Evolutionary conservation across 2,113 vertebrate genomes (phyloP), one percentile per base, ranked within the genome.

Genomic region (Caranx ignobilis): DNA sequence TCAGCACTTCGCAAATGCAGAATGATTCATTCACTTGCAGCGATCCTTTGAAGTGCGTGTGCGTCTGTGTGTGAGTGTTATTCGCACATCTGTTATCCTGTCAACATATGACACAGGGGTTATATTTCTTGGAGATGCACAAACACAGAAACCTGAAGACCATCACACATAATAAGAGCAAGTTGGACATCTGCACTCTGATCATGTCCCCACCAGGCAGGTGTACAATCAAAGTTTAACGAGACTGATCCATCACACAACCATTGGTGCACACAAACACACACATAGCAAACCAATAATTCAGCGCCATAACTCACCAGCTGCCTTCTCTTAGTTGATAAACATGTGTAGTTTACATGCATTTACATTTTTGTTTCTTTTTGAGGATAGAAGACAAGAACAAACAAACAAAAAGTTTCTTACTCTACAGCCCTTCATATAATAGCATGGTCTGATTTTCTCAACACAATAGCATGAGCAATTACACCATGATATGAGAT

Each of bases 191-290:
- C 83, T 82, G 75, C 56, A 88, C 77, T 82, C 88, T 72, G 81
- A 89, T 87, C 80, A 50, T 84, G 83, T 80, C 65, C 60, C 75
- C 12, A 41, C 66, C 54, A 83, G 66, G 70, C 79, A 72, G 47
- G 45, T 64, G 45, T 60, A 79, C 83, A 86, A 83, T 92, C 85
- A 87, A 90, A 91, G 82, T 88, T 88, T 86, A 90, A 90, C 55
- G 12, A 87, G 85, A 87, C 76, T 81, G 83, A 85, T 86, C 78
- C 85, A 76, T 90, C 76, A 88, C 68, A 62, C 66, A 69, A 41
- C 15, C 43, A 52, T 55, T 39, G 54, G 71, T 48, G 32, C 62
- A 45, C 70, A 47, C 26, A 76, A 69, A 57, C 47, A 65, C 19
- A 43, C 79, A 47, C 15, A 32, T 52, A 68, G 32, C 37, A 55